Base-by-base conservation (phyloP, 2,797 vertebrate genomes). In the Neosalanx taihuensis region DNA sequence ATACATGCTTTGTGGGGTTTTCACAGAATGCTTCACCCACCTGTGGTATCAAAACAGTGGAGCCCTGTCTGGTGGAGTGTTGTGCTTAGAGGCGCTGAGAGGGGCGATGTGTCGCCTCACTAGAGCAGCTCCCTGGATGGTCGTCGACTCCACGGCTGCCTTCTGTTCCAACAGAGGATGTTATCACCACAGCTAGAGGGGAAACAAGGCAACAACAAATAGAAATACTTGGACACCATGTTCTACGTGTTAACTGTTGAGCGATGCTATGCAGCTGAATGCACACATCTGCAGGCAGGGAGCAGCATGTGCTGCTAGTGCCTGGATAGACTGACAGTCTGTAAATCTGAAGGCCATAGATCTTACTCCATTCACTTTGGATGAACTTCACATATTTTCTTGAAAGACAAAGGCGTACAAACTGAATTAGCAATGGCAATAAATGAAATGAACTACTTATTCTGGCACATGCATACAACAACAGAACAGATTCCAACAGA, bases 351-450 rank as follows among this genome's bases (percentile, higher is more conserved):
- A 72, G 78, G 74, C 81, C 78, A 74, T 37, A 20, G 15, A 33
- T 15, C 41, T 46, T 46, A 35, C 31, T 59, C 10, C 74, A 70
- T 67, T 72, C 71, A 79, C 74, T 74, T 70, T 64, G 73, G 35
- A 69, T 70, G 75, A 82, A 69, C 72, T 4, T 77, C 79, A 77
- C 72, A 72, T 74, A 53, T 0, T 60, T 72, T 81, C 79, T 69
- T 73, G 76, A 76, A 83, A 78, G 7, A 13, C 17, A 41, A 7
- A 35, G 67, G 78, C 73, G 70, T 53, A 78, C 62, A 83, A 84
- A 84, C 72, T 72, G 83, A 79, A 86, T 88, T 84, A 84, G 65
- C 57, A 69, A 73, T 65, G 64, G 74, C 81, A 81, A 85, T 84
- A 77, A 81, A 86, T 83, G 72, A 62, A 69, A 83, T 82, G 81